Conservation (phyloP, 2,888 invertebrate species). For the Acanthococcus lagerstroemiae region DNA sequence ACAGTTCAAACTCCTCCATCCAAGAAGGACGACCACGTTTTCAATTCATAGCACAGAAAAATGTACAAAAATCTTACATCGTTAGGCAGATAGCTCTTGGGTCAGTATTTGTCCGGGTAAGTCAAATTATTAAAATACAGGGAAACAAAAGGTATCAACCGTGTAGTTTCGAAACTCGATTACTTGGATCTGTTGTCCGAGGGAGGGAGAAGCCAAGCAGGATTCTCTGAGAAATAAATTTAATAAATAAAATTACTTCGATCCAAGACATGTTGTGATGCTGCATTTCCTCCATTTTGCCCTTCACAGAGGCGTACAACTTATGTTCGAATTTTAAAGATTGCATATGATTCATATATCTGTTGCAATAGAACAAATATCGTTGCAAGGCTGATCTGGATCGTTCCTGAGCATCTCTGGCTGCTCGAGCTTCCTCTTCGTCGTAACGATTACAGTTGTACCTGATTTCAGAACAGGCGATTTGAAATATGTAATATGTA, state of each 20-base stretch:
- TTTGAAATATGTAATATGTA: too few species aligned
- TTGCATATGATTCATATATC: conserved; percentile 99
- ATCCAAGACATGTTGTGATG: conserved; percentile 99
- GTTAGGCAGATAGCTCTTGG: too few species aligned
- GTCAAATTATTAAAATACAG: too few species aligned
- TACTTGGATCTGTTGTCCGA: too few species aligned
- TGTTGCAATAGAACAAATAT: conserved; percentile 96
- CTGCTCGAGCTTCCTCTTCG: conserved; percentile 91
- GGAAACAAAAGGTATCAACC: too few species aligned
- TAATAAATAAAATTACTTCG: conserved; percentile 54
- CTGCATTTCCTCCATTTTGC: conserved; percentile 99
- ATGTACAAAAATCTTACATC: too few species aligned
- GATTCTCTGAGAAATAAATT: background rate
- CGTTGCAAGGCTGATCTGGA: conserved; percentile 89
- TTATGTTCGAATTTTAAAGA: conserved; percentile 95
- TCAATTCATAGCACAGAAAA: too few species aligned
- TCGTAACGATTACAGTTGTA: conserved; percentile 97
- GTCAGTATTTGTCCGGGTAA: too few species aligned
- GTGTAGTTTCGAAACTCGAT: too few species aligned
- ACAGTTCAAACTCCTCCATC: too few species aligned
- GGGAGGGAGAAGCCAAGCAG: background rate
- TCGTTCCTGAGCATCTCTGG: conserved; percentile 89
- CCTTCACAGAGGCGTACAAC: conserved; percentile 87
- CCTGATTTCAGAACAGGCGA: conserved; percentile 45
- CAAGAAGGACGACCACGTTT: too few species aligned